Percentiles rank a stretch among this genome's conserved stretches.
Conservation (phyloP, 2,797 vertebrate species). For the Coregonus suidteri region DNA sequence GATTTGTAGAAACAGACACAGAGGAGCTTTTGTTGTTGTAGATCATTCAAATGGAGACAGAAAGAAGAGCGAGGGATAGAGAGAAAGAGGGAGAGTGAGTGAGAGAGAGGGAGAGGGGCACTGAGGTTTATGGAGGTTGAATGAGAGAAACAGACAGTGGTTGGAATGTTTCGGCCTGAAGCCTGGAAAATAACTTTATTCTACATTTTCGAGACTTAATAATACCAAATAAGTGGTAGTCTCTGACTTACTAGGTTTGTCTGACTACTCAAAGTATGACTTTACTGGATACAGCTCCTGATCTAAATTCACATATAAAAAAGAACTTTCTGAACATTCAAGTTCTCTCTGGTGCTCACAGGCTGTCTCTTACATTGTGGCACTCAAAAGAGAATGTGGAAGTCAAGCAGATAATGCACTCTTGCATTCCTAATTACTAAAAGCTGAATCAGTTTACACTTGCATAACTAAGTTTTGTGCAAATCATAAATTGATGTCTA, state of each 20-base stretch:
- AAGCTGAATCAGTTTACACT: too few species aligned
- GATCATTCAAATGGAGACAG: conserved; percentile 22
- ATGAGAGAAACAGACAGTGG: conserved; percentile 53
- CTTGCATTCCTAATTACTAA: not conserved
- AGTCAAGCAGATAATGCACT: not conserved
- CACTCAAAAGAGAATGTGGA: not conserved
- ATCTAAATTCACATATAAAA: not conserved
- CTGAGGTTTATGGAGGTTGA: conserved; percentile 22
- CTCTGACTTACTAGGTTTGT: conserved; percentile 16
- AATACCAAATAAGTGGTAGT: conserved; percentile 7
- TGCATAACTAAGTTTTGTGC: not conserved
- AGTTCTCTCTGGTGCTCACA: not conserved
- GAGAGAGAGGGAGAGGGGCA: conserved; percentile 21
- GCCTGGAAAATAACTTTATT: conserved; percentile 57
- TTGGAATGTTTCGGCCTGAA: conserved; percentile 48
- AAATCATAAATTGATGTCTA: not conserved
- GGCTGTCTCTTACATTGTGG: not conserved
- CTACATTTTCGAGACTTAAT: conserved; percentile 1
- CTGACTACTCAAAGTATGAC: not conserved
- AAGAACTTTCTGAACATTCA: not conserved
- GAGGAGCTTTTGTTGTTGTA: conserved; percentile 55
- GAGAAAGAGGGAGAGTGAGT: conserved; percentile 7
- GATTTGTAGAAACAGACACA: conserved; percentile 33
- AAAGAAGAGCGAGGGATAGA: conserved; percentile 10
- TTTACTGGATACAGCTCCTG: not conserved